Evolutionary conservation across 2,888 invertebrate genomes (phyloP), one percentile per base, ranked within the genome.

Genomic region (Dynastes hyllus): DNA sequence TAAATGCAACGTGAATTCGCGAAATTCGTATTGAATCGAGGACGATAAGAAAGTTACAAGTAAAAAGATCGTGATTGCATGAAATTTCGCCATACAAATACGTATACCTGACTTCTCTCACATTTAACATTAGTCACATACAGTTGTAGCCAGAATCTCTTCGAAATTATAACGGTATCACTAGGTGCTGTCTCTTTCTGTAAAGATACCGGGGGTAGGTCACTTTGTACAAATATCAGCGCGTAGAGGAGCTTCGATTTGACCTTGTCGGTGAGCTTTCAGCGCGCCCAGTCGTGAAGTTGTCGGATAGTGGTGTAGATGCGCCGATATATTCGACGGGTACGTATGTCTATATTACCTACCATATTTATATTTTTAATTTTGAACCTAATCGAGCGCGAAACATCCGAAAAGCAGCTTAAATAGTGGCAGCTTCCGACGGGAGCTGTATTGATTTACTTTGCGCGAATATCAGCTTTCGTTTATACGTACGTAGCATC

Each of bases 231-330:
- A 73, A 32, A 27, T 61, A 58, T 11, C 16, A 29, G 58, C 45
- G 40, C 40, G 37, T 45, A 73, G 58, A 40, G 37, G 73, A 73
- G 73, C 73, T 73, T 73, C 45, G 40, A 45, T 73, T 45, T 40
- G 73, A 73, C 73, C 73, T 73, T 73, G 73, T 61, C 58, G 66
- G 37, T 37, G 40, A 61, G 40, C 61, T 73, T 73, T 32, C 55
- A 45, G 45, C 11, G 45, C 45, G 29, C 32, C 37, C 70, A 73
- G 73, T 73, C 45, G 58, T 73, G 37, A 73, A 61, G 27, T 73
- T 58, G 40, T 37, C 27, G 40, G 40, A 11, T 50, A 40, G 27
- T 13, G 22, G 45, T 45, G 27, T 40, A 58, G 73, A 58, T 73
- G 73, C 16, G 27, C 16, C 40, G 13, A 50, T 16, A 13, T 40